These are phyloP conservation scores for Dryadula phaetusa DNA, from an alignment of 2,888 invertebrate genomes.

Conservation along the genomic window DNA sequence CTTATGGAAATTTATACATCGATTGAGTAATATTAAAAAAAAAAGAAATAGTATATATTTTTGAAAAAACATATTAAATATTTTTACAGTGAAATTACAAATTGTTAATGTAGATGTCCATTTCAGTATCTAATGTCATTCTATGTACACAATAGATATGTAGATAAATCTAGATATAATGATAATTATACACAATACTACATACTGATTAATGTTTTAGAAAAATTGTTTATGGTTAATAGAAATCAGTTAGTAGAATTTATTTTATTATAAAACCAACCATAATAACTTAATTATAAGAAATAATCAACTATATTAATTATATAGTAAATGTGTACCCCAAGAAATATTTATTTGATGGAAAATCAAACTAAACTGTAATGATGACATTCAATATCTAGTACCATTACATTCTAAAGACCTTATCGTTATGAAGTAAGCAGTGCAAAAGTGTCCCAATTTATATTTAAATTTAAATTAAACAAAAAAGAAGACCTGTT, in stretches of 20 bases:
- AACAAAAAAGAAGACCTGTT: not conserved
- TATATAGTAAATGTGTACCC: no score
- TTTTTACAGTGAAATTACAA: conserved; percentile 27
- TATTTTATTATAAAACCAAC: not conserved
- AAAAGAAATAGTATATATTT: conserved; percentile 13
- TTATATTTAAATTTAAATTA: not conserved
- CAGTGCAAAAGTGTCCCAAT: not conserved
- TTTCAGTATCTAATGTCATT: not conserved
- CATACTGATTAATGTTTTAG: not conserved
- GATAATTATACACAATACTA: conserved; percentile 12
- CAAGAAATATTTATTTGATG: not conserved
- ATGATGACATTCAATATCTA: not conserved
- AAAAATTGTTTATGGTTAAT: not conserved
- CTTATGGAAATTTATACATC: conserved; percentile 6
- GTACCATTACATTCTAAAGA: no score
- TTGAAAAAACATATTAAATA: conserved; percentile 7
- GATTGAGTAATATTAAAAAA: not conserved
- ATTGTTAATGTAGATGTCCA: conserved; percentile 15
- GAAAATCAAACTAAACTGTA: not conserved
- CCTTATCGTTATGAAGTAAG: not conserved
- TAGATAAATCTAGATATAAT: not conserved
- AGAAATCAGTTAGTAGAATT: not conserved
- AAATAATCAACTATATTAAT: not conserved
- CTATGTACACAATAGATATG: not conserved
- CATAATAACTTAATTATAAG: not conserved